Base-by-base conservation (phyloP, 37 sponge, comb jelly and placozoan species). In the Eunapius fragilis region DNA sequence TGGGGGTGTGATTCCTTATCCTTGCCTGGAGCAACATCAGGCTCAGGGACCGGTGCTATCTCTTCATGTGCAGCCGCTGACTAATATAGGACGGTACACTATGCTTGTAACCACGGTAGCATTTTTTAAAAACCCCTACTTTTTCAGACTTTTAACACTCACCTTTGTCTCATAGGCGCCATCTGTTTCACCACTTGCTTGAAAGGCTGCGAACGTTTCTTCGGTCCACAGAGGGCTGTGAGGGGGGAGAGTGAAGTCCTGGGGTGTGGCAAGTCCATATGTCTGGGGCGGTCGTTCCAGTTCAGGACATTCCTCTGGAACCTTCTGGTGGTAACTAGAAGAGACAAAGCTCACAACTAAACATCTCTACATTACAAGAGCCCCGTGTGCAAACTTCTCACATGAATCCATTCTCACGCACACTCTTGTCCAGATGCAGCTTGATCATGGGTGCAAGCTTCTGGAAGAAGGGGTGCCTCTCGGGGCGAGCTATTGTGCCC, bases 331-430 rank as follows among this genome's bases (percentile, higher is more conserved):
- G 82, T 94, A 99, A 25, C 99, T 99, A n/a, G 72, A 2, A 69
- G 35, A 68, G 12, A 19, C 24, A 58, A 25, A 74, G 33, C 32
- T 41, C 6, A 6, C 41, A 41, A 9, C 41, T 6, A 41, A n/a
- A n/a, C n/a, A n/a, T n/a, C n/a, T n/a, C 36, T 25, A 7, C 24
- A 37, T 2, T 69, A 35, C n/a, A 24, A 33, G 31, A 5, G 6
- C 31, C 9, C 4, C 49, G 71, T 17, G 80, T 2, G 36, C 25
- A 31, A 35, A 12, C 17, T 0, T 0, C 87, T 85, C 86, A 98
- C 98, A 98, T 98, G 81, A 99, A 99, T 48, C 99, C 99, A 83
- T 99, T 99, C 72, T 99, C 99, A 48, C 95, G 92, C 35, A 84
- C 82, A 81, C 91, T 88, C 75, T 99, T 99, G 70, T 97, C 94